Conservation (phyloP, 2,797 vertebrate genomes). For the Muscicapa comitata region DNA sequence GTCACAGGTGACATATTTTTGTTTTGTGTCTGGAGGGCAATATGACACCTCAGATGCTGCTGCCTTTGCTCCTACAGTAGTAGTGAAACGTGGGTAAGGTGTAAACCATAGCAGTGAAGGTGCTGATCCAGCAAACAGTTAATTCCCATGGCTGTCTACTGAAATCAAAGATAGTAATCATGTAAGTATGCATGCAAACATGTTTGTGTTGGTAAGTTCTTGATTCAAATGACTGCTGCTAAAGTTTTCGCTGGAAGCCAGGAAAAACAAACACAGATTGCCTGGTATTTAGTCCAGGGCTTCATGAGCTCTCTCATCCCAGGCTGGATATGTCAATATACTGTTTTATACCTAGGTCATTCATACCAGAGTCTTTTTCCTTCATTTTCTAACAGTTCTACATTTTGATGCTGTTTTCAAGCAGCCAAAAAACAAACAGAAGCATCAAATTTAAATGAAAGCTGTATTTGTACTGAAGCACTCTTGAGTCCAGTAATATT, state of each 20-base stretch:
- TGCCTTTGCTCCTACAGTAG: not conserved
- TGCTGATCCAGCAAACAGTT: constrained; percentile 21
- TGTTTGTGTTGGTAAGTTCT: constrained; percentile 12
- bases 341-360: not conserved
- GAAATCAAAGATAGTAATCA: constrained; percentile 14
- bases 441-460: not conserved
- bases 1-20: not conserved
- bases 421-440: not conserved
- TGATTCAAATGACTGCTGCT: not conserved
- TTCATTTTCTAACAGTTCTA: not conserved
- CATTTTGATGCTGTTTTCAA: not conserved
- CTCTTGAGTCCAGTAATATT: not conserved
- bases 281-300: not conserved
- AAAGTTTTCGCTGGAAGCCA: not conserved
- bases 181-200: not conserved
- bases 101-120: not conserved
- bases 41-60: not conserved
- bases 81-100: not conserved
- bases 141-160: constrained; percentile 4
- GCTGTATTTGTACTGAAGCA: not conserved
- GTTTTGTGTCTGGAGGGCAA: not conserved
- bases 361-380: not conserved
- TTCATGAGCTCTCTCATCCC: not conserved
- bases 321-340: not conserved
- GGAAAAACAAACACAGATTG: constrained; percentile 29